Conservation (phyloP, 2,797 vertebrate species). For the Poecilia velifera region DNA sequence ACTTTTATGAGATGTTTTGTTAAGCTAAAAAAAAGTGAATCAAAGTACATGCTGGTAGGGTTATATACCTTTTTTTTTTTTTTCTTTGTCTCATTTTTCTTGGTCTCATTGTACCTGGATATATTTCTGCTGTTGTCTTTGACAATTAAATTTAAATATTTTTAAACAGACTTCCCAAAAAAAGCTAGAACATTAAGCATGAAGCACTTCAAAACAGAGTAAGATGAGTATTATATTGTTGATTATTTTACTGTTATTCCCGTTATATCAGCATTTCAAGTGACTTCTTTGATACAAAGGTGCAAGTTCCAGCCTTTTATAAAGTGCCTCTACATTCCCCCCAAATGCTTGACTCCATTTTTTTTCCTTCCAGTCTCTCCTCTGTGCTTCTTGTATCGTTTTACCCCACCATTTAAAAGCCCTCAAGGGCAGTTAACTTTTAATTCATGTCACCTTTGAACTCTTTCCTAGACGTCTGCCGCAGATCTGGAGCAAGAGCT, state of each 20-base stretch:
- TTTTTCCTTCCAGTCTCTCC: conserved; percentile 15
- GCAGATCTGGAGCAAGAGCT: conserved; percentile 39
- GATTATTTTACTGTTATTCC: background rate
- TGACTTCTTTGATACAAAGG: background rate
- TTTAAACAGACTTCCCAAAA: background rate
- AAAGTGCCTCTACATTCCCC: conserved; percentile 25
- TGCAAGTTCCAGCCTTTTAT: conserved; percentile 4
- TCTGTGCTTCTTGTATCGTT: conserved; percentile 42
- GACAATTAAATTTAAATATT: background rate
- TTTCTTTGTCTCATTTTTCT: background rate
- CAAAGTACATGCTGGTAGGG: background rate
- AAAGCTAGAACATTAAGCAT: background rate
- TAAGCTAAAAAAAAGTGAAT: background rate
- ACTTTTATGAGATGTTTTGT: background rate
- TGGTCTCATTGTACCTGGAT: background rate
- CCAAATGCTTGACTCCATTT: conserved; percentile 16
- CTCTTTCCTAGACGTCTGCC: conserved; percentile 63
- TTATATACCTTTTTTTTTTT: too few species aligned
- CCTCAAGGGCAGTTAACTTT: conserved; percentile 77
- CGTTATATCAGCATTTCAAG: background rate
- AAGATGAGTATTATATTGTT: background rate
- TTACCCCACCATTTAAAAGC: conserved; percentile 64
- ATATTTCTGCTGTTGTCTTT: background rate
- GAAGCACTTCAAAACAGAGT: background rate
- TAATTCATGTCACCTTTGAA: conserved; percentile 78